These are phyloP conservation scores for Notolepis coatsorum DNA, from an alignment of 2,797 vertebrate genomes.

Conservation along the genomic window DNA sequence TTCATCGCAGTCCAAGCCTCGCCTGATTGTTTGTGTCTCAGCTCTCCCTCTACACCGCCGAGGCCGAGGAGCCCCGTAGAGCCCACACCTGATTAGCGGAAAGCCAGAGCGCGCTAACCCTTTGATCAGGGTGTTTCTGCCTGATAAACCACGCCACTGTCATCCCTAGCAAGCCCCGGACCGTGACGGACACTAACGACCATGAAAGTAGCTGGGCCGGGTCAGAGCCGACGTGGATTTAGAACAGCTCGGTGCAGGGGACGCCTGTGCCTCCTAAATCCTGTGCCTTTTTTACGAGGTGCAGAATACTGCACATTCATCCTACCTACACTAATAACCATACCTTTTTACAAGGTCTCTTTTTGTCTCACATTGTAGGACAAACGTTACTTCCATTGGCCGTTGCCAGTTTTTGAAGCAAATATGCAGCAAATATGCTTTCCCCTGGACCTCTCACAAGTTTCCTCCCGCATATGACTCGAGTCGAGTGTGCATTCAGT, in stretches of 20 bases:
- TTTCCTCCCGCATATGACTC: slow-evolving; percentile 20
- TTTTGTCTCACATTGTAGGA: slow-evolving; percentile 32
- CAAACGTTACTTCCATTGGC: slow-evolving; percentile 52
- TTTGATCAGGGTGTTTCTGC: slow-evolving; percentile 84
- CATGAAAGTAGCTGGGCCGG: slow-evolving; percentile 69
- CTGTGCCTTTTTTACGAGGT: no score
- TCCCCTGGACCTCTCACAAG: slow-evolving; percentile 29
- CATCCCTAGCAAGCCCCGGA: slow-evolving; percentile 74
- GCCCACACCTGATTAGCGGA: slow-evolving; percentile 76
- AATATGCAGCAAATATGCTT: no score
- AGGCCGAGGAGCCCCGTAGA: slow-evolving; percentile 35
- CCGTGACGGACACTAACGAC: slow-evolving; percentile 80
- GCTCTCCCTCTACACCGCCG: slow-evolving; percentile 14
- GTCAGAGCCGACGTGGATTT: slow-evolving; percentile 47
- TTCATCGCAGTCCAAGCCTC: neutral
- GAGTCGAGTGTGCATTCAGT: slow-evolving; percentile 27
- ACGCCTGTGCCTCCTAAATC: slow-evolving; percentile 13
- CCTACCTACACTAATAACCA: slow-evolving; percentile 28
- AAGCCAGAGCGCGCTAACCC: slow-evolving; percentile 76
- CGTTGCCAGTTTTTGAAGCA: slow-evolving; percentile 15
- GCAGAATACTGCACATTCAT: slow-evolving; percentile 25
- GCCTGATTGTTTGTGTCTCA: slow-evolving; percentile 28
- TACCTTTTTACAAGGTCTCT: slow-evolving; percentile 22
- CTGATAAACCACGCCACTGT: slow-evolving; percentile 81
- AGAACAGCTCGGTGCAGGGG: slow-evolving; percentile 57